These are phyloP conservation scores for Sebastes diaconus DNA, from an alignment of 2,797 vertebrate genomes.

Conservation along the genomic window DNA sequence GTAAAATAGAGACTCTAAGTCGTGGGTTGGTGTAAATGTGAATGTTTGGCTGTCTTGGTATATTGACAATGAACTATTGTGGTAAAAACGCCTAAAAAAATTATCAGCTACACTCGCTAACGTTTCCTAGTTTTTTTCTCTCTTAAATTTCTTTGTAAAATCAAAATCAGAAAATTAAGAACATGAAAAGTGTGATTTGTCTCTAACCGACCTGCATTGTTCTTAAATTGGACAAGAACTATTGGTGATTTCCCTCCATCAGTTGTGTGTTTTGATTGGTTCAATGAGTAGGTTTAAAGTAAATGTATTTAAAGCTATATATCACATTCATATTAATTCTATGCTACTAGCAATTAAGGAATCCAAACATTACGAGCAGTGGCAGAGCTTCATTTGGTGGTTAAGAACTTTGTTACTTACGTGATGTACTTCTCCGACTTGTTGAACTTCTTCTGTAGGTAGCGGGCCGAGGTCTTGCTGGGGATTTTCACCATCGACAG, in stretches of 20 bases:
- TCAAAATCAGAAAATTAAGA: background rate
- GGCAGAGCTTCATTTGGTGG: background rate
- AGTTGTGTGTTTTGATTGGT: background rate
- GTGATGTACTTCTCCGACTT: conserved; percentile 98
- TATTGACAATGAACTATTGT: background rate
- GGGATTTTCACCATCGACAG: conserved; percentile 99
- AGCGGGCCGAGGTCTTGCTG: conserved; percentile 97
- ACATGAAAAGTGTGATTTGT: background rate
- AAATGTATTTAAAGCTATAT: background rate
- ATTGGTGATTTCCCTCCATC: no score
- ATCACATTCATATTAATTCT: background rate
- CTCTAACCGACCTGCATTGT: background rate
- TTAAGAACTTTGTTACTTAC: conserved; percentile 78
- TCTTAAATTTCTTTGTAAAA: background rate
- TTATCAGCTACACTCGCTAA: background rate
- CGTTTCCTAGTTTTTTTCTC: background rate
- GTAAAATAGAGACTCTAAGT: background rate
- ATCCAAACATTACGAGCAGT: background rate
- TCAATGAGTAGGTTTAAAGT: background rate
- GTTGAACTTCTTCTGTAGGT: conserved; percentile 99
- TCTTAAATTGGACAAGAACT: background rate
- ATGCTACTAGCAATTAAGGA: background rate
- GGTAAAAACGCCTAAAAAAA: background rate
- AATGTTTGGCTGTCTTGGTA: background rate
- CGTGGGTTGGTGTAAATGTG: background rate